Evolutionary conservation across 2,797 vertebrate species (phyloP).

Genomic region (Clarias fuscus): DNA sequence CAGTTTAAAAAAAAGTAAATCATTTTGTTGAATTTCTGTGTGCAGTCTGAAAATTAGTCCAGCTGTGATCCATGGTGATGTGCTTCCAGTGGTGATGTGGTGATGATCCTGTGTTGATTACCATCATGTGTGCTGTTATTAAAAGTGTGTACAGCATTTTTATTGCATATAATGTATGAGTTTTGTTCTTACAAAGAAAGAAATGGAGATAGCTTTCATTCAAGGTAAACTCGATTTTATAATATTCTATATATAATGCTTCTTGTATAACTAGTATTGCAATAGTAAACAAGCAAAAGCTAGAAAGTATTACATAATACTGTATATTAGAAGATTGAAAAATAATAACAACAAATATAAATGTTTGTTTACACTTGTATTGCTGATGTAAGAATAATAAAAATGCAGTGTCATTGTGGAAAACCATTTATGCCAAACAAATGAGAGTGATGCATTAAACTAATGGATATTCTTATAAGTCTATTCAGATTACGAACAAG

Average conservation of each 20-base stretch:
- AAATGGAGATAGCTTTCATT: too few relatives aligned
- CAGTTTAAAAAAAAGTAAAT: too few relatives aligned
- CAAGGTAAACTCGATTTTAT: background rate
- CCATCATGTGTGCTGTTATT: background rate
- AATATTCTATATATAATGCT: constrained; percentile 48
- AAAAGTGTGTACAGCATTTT: too few relatives aligned
- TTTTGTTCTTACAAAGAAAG: too few relatives aligned
- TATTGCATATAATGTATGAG: too few relatives aligned
- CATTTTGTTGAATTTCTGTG: too few relatives aligned
- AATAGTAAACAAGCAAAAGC: constrained; percentile 42
- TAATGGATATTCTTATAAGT: constrained; percentile 24
- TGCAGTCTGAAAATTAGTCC: too few relatives aligned
- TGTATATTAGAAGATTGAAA: constrained; percentile 65
- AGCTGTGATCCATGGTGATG: too few relatives aligned
- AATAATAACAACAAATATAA: constrained; percentile 50
- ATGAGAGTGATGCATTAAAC: constrained; percentile 42
- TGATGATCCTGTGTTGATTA: background rate
- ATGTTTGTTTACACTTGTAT: background rate
- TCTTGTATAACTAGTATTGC: constrained; percentile 54
- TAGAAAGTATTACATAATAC: constrained; percentile 54
- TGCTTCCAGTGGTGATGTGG: too few relatives aligned
- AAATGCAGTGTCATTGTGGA: constrained; percentile 3
- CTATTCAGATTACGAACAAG: constrained; percentile 20
- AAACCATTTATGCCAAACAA: constrained; percentile 51
- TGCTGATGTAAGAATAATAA: background rate